Evolutionary conservation across 2,888 invertebrate genomes (phyloP), one percentile per base, ranked within the genome.

Genomic region (Euzophera pinguis): DNA sequence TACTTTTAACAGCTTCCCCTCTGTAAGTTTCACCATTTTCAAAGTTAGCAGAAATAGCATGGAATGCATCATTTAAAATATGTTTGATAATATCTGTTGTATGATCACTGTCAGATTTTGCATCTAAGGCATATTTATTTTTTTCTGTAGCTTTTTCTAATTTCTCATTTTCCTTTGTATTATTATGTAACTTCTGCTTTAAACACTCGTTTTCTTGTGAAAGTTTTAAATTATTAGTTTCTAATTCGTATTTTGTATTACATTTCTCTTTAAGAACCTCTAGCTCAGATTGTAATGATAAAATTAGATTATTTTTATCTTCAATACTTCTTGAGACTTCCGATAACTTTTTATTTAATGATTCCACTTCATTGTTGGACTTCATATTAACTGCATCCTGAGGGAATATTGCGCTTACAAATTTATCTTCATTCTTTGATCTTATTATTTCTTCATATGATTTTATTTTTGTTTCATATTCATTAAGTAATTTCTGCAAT

Each of bases 381-480:
- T 39, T 29, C 32, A 13, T 6, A 29, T 16, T 29, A 1, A 10
- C 4, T 13, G 17, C 53, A 17, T 38, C 32, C 47, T 43, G 38
- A 53, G 53, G 27, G 39, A 49, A 17, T 34, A 41, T 27, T 38
- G 54, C 14, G 52, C 55, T 54, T n/a, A 59, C 49, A 39, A 55
- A 58, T 42, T 55, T 64, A 56, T 68, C 65, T 48, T 63, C 58
- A 12, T 63, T 62, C 63, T 75, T 74, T 50, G 64, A 55, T 55
- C 67, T 68, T 2, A 86, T 62, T 47, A 81, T 56, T n/a, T 79
- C 65, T 74, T 87, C 85, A 73, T 86, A 86, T 3, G 57, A 53
- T 63, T 77, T 81, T 47, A 88, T 87, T 75, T 86, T 89, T 52
- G 64, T 76, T 69, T 89, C 88, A 81, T 88, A 89, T 66, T 88